Evolutionary conservation across 1,140 invertebrate genomes (phyloP), one percentile per base, ranked within the genome.

Genomic region (Oncopodura yosiiana): DNA sequence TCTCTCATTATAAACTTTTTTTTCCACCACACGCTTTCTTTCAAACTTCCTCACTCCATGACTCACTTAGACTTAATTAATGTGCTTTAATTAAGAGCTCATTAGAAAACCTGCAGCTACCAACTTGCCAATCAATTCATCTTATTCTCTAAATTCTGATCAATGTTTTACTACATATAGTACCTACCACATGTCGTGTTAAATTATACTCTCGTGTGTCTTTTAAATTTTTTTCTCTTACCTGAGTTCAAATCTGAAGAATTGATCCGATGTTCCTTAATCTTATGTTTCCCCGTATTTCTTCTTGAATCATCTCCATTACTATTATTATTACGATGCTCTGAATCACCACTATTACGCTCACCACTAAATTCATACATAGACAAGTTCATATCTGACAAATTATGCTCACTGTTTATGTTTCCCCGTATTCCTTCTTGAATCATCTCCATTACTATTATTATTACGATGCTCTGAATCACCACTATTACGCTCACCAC

Each of bases 61-160:
- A 24, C 5, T 18, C 9, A 8, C 18, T 44, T 27, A 56, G 37
- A 56, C 50, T 48, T 62, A 62, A 62, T 62, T 62, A 62, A 62
- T 62, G 60, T 41, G 30, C 53, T 58, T 56, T 62, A 62, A 62
- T 62, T 62, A 62, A 62, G 46, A 58, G 34, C 53, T 62, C 60
- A 58, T 58, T 62, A 58, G 27, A 53, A 53, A 49, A 58, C 56
- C 56, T 58, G 56, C 42, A 58, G 56, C 56, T 57, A 57, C 55
- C 55, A 50, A 57, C 48, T 57, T 57, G 46, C 51, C 49, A 52
- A 52, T 52, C 49, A 49, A n/a, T 14, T 8, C 36, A 49, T 49
- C 46, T 49, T 34, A 49, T 49, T 30, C 32, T 34, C 46, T 34
- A 27, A 30, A 38, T 37, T 38, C 39, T 42, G 37, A 41, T 51